These are phyloP conservation scores for Dione juno DNA, from an alignment of 2,888 invertebrate genomes.

Conservation along the genomic window DNA sequence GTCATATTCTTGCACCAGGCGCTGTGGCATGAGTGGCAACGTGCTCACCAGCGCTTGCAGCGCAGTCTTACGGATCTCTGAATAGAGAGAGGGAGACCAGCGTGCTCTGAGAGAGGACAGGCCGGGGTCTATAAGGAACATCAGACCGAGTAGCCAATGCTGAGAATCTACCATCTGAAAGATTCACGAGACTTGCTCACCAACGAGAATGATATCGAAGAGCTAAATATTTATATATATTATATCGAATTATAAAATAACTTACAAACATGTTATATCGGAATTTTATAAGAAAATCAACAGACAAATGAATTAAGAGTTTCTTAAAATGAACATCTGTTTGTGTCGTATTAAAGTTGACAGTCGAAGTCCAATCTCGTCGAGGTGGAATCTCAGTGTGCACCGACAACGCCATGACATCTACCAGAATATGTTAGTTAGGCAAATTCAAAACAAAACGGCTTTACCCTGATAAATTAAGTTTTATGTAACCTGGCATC, in stretches of 20 bases:
- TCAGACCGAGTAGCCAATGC: slow-evolving; percentile 68
- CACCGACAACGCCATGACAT: slow-evolving; percentile 67
- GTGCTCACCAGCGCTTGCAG: slow-evolving; percentile 66
- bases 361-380: slow-evolving; percentile 60
- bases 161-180: slow-evolving; percentile 61
- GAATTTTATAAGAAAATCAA: slow-evolving; percentile 61
- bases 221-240: neutral
- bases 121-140: slow-evolving; percentile 71
- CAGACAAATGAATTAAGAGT: slow-evolving; percentile 61
- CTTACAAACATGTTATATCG: slow-evolving; percentile 66
- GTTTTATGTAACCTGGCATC: slow-evolving; percentile 62
- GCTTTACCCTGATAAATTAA: neutral
- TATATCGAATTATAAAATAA: slow-evolving; percentile 27
- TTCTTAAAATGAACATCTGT: slow-evolving; percentile 71
- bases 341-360: slow-evolving; percentile 59
- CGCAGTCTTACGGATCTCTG: slow-evolving; percentile 63
- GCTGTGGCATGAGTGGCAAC: slow-evolving; percentile 53
- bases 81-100: slow-evolving; percentile 65
- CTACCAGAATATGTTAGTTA: slow-evolving; percentile 50
- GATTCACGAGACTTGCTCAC: too few relatives aligned
- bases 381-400: slow-evolving; percentile 64
- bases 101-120: slow-evolving; percentile 57
- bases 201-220: neutral
- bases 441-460: neutral
- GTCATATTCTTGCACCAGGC: slow-evolving; percentile 56